phyloP scores from a whole-genome alignment of 2,797 vertebrate species.

The Scomberomorus guttatus region DNA sequence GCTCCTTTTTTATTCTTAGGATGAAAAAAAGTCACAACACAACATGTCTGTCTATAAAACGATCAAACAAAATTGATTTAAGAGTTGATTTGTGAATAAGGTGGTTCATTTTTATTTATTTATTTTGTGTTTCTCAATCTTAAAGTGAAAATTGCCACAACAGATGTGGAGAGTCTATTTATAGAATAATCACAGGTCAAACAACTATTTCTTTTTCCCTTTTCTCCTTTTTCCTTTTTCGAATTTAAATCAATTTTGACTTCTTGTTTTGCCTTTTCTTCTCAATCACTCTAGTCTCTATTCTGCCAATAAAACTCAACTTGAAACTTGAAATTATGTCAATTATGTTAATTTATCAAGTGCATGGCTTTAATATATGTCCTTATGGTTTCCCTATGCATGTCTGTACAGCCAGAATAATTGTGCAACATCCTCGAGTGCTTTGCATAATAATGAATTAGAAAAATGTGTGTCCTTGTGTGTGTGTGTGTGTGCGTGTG shows the following conservation, averaged over 20 bases:
- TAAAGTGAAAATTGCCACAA: neutral
- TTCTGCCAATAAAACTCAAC: slow-evolving; percentile 2
- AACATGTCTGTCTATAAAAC: neutral
- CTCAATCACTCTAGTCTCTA: neutral
- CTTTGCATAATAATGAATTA: slow-evolving; percentile 76
- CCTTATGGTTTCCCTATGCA: slow-evolving; percentile 6
- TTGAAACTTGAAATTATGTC: no score
- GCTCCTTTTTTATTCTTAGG: slow-evolving; percentile 27
- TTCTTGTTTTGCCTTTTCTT: neutral
- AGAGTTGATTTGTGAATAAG: neutral
- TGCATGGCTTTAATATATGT: neutral
- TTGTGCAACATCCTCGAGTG: slow-evolving; percentile 35
- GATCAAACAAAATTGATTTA: neutral
- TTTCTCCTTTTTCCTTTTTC: neutral
- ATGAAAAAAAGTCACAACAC: neutral
- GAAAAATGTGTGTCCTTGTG: slow-evolving; percentile 27
- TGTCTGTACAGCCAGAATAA: slow-evolving; percentile 17
- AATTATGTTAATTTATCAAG: slow-evolving; percentile 1
- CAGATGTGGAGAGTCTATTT: neutral
- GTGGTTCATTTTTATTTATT: neutral
- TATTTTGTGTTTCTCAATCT: neutral
- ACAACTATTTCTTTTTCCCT: neutral
- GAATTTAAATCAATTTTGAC: slow-evolving; percentile 1
- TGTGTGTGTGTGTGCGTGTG: slow-evolving; percentile 9
- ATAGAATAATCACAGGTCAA: neutral